These are phyloP conservation scores for Sebastes hubbsi DNA, from an alignment of 2,797 vertebrate genomes.

Conservation along the genomic window DNA sequence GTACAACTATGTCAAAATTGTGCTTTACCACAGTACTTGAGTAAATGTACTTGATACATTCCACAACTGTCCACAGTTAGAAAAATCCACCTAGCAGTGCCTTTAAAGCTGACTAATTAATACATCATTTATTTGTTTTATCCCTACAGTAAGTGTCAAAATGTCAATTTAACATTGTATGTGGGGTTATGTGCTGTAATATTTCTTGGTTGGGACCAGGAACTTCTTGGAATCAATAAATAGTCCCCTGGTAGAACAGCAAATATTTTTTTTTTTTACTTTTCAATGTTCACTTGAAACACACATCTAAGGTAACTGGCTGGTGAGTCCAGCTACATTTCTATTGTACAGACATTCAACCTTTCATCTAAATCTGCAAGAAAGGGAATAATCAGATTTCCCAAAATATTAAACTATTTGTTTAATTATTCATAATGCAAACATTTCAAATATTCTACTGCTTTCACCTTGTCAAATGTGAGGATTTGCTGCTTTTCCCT, in stretches of 20 bases:
- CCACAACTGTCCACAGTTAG: no score
- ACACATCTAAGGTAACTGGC: neutral
- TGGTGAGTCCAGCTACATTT: neutral
- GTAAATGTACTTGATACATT: no score
- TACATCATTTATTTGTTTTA: neutral
- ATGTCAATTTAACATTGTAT: neutral
- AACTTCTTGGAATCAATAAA: neutral
- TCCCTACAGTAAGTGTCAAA: neutral
- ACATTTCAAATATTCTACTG: neutral
- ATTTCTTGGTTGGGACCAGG: neutral
- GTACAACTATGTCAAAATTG: no score
- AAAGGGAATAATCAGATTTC: neutral
- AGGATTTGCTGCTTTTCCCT: neutral
- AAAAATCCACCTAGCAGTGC: no score
- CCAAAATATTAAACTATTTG: neutral
- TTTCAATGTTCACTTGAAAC: neutral
- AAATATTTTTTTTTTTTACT: neutral
- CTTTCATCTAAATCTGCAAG: neutral
- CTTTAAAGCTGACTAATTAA: neutral
- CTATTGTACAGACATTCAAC: neutral
- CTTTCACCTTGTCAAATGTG: neutral
- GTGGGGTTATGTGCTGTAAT: neutral
- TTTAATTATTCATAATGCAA: constrained; percentile 4
- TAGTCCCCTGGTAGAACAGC: neutral
- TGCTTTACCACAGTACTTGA: no score